Conservation (phyloP, 2,113 vertebrate genomes). For the Bolborhynchus lineola region DNA sequence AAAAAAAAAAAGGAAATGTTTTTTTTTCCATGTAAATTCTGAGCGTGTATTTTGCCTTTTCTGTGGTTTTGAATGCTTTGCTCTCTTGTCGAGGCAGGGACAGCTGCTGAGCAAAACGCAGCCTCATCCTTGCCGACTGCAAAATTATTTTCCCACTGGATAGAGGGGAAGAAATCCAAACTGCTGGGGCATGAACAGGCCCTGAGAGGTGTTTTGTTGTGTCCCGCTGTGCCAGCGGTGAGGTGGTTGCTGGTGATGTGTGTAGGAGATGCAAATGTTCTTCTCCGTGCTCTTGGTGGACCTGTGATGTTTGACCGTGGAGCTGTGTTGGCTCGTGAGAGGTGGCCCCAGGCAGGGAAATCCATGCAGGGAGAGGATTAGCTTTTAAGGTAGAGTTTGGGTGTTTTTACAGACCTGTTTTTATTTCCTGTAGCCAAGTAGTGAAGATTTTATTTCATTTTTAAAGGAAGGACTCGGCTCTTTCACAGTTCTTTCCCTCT, state of each 20-base stretch:
- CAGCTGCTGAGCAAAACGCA: slow-evolving; percentile 25
- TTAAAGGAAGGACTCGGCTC: slow-evolving; percentile 36
- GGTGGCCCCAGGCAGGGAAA: slow-evolving; percentile 1
- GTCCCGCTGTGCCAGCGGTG: not conserved
- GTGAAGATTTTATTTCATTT: slow-evolving; percentile 26
- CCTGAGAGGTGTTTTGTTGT: not conserved
- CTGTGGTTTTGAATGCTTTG: slow-evolving; percentile 63
- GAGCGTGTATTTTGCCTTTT: slow-evolving; percentile 75
- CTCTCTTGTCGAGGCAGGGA: slow-evolving; percentile 56
- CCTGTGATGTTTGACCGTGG: not conserved
- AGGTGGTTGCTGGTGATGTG: not conserved
- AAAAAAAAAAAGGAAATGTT: slow-evolving; percentile 50
- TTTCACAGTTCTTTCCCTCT: slow-evolving; percentile 13
- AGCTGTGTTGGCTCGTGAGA: not conserved
- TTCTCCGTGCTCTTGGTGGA: not conserved
- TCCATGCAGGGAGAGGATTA: slow-evolving; percentile 7
- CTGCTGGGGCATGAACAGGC: not conserved
- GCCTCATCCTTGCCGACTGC: slow-evolving; percentile 60
- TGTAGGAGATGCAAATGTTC: not conserved
- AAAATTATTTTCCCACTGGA: slow-evolving; percentile 67
- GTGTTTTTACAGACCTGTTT: slow-evolving; percentile 39
- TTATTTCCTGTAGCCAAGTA: slow-evolving; percentile 23
- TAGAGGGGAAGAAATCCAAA: slow-evolving; percentile 56
- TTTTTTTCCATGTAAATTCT: slow-evolving; percentile 72
- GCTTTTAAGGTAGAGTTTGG: not conserved